Evolutionary conservation across 2,888 invertebrate genomes (phyloP).

Genomic region (Omphaloscelis lunosa): DNA sequence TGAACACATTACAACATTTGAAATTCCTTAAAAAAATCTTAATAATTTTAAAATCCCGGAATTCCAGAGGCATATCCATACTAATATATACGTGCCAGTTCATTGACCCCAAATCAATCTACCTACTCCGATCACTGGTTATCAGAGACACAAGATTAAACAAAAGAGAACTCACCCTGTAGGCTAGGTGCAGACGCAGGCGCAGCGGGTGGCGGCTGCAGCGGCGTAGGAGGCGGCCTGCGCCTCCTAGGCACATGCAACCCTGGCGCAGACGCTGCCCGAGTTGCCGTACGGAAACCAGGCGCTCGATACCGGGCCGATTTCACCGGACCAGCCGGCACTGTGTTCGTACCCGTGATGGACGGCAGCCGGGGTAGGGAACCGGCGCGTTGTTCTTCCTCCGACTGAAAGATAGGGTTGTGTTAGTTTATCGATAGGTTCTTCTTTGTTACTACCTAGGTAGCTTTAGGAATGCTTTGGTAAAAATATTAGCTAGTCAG

Average conservation of each 20-base stretch:
- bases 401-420: constrained; percentile 77
- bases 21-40: no score
- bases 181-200: constrained; percentile 87
- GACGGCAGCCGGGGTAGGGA: constrained; percentile 94
- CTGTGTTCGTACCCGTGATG: constrained; percentile 84
- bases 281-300: constrained; percentile 94
- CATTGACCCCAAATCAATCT: no score
- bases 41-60: no score
- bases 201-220: constrained; percentile 84
- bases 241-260: constrained; percentile 93
- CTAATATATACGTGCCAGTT: no score
- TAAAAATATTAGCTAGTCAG: not conserved
- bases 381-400: constrained; percentile 93
- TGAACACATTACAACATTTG: no score
- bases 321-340: constrained; percentile 93
- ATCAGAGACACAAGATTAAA: constrained; percentile 69
- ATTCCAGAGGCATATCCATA: no score
- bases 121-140: no score
- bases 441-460: not conserved
- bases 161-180: constrained; percentile 92
- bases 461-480: not conserved
- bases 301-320: constrained; percentile 97
- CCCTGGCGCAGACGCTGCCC: constrained; percentile 94
- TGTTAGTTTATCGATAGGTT: constrained; percentile 7
- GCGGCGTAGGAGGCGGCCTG: constrained; percentile 85